These are phyloP conservation scores for Stenotaenia linearis DNA, from an alignment of 2,888 invertebrate species.

Conservation along the genomic window DNA sequence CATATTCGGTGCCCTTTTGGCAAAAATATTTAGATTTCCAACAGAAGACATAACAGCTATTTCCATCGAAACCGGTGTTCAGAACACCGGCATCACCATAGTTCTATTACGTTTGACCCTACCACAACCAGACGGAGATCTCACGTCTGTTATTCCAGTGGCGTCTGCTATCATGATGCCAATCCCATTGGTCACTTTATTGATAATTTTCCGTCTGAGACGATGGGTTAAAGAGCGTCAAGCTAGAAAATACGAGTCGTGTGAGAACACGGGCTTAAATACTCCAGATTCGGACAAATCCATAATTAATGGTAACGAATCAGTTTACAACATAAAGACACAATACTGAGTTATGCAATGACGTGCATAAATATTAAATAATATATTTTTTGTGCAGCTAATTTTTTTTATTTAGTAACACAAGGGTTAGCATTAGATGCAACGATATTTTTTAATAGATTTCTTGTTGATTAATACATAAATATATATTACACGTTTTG, in stretches of 20 bases:
- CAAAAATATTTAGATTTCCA: conserved; percentile 58
- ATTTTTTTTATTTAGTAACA: background rate
- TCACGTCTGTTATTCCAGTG: conserved; percentile 86
- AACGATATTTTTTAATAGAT: background rate
- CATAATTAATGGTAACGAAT: background rate
- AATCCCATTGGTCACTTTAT: conserved; percentile 58
- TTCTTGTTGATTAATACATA: background rate
- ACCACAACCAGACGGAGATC: conserved; percentile 76
- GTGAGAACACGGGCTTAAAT: background rate
- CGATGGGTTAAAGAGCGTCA: background rate
- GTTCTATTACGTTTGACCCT: conserved; percentile 76
- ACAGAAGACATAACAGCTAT: conserved; percentile 72
- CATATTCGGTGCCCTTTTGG: conserved; percentile 59
- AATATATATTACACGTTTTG: background rate
- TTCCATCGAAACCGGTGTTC: conserved; percentile 85
- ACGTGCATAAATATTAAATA: background rate
- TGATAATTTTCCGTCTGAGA: conserved; percentile 7
- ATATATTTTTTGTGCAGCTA: background rate
- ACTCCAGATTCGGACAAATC: conserved; percentile 1
- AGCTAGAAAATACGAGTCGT: background rate
- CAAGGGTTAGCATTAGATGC: background rate
- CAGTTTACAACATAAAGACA: background rate
- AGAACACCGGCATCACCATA: conserved; percentile 88
- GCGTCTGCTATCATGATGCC: conserved; percentile 91
- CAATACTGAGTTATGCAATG: background rate